phyloP scores from a whole-genome alignment of 2,888 invertebrate genomes.

The Tiliacea aurago region DNA sequence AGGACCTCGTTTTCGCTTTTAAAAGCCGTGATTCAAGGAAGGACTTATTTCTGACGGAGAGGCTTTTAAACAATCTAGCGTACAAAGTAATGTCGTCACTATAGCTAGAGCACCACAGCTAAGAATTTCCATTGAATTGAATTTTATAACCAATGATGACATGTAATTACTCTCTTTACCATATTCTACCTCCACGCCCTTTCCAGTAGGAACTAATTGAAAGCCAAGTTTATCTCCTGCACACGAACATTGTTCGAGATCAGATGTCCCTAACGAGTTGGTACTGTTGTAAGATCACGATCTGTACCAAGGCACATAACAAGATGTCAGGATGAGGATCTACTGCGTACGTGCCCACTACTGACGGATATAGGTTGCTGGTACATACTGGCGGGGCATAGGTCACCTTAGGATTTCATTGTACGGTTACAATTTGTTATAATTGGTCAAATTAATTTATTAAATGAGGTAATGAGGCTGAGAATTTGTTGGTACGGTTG shows the following conservation, averaged over 20 bases:
- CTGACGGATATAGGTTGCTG: constrained; percentile 29
- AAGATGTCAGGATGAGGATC: constrained; percentile 29
- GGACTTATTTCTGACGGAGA: neutral
- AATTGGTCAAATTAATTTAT: neutral
- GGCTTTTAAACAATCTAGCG: neutral
- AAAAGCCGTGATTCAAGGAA: neutral
- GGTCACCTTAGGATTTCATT: constrained; percentile 6
- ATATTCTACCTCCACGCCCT: neutral
- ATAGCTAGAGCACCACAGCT: neutral
- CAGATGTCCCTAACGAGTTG: constrained; percentile 41
- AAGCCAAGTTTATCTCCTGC: constrained; percentile 7
- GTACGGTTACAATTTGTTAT: neutral
- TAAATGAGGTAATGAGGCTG: too few species aligned
- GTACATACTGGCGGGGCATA: constrained; percentile 4
- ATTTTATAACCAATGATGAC: neutral
- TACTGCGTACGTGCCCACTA: constrained; percentile 22
- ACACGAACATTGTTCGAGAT: constrained; percentile 25
- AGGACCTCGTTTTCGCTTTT: too few species aligned
- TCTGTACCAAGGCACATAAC: constrained; percentile 34
- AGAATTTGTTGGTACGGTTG: neutral
- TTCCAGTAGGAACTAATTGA: constrained; percentile 22
- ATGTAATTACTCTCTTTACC: neutral
- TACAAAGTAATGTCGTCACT: neutral
- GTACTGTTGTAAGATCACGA: constrained; percentile 44
- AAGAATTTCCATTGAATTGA: neutral